Percentiles rank a stretch among this genome's conserved stretches.
Evolutionary conservation across 2,888 invertebrate genomes (phyloP).

Genomic region (Opisthograptis luteolata): DNA sequence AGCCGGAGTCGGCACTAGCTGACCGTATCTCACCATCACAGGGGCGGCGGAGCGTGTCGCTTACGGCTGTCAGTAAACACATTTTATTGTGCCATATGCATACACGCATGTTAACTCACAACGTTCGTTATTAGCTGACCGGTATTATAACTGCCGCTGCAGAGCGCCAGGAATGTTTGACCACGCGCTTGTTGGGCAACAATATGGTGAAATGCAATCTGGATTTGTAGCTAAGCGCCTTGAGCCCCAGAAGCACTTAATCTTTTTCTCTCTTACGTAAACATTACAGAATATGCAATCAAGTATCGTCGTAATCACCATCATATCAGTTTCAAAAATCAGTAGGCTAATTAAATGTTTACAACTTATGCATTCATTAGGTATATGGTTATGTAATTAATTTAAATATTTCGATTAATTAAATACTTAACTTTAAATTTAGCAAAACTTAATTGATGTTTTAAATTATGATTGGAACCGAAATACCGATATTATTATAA

Average conservation of each 20-base stretch:
- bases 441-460: too few relatives aligned
- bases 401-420: neutral
- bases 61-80: slow-evolving; percentile 71
- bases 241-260: slow-evolving; percentile 5
- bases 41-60: slow-evolving; percentile 72
- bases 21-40: slow-evolving; percentile 67
- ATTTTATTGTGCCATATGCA: slow-evolving; percentile 71
- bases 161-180: slow-evolving; percentile 19
- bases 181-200: slow-evolving; percentile 16
- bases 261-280: slow-evolving; percentile 14
- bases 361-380: neutral
- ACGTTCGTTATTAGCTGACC: slow-evolving; percentile 35
- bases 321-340: too few relatives aligned
- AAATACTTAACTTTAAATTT: too few relatives aligned
- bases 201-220: slow-evolving; percentile 24
- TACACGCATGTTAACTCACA: slow-evolving; percentile 58
- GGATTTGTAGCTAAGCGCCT: slow-evolving; percentile 11
- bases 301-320: slow-evolving; percentile 2
- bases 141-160: slow-evolving; percentile 29
- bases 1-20: slow-evolving; percentile 62
- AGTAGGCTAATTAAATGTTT: neutral
- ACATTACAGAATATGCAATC: slow-evolving; percentile 3
- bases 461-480: too few relatives aligned
- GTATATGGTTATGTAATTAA: neutral
- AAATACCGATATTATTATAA: too few relatives aligned